Evolutionary conservation across 1,140 invertebrate genomes (phyloP), one percentile per base, ranked within the genome.

Genomic region (Zophobas morio): DNA sequence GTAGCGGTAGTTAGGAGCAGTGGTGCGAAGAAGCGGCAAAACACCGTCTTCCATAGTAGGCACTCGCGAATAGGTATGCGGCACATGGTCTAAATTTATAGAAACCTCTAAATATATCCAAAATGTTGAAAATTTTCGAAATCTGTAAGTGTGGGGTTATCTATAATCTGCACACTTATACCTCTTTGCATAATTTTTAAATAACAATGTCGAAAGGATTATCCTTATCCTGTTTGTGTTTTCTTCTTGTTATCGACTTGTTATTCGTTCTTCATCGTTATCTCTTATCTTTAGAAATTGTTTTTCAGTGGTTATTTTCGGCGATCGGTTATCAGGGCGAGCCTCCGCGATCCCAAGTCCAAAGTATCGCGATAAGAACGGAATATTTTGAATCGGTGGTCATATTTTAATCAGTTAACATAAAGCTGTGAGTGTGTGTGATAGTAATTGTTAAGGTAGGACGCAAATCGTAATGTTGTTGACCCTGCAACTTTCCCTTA

Each of bases 331-430:
- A 51, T 20, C 49, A 20, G n/a, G 49, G 20, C 49, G 49, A 20
- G 49, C 49, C 49, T 20, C 49, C n/a, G n/a, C n/a, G 49, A 20
- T 51, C 49, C 4, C 4, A 51, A 51, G 49, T 51, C 49, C 49
- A 51, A 51, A 51, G 49, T 51, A n/a, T 51, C 2, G 6, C 49
- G n/a, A 51, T 51, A 6, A 51, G 20, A 51, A 51, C 6, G 6
- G 49, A 51, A 51, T 20, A 51, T 20, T 20, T 46, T 4, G 42
- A 20, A 6, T 51, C n/a, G n/a, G 6, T 20, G 2, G 49, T 20
- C 2, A 2, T 2, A 51, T 51, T 51, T 20, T 2, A 51, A 20
- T 51, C 49, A 6, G 49, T 51, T 5, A 20, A 51, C 4, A n/a
- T 20, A 2, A 51, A 51, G 20, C n/a, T 20, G 6, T 2, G 49